Percentiles rank a stretch among this genome's conserved stretches.
Evolutionary conservation across 1,140 invertebrate genomes (phyloP).

Genomic region (Pogonus chalceus): DNA sequence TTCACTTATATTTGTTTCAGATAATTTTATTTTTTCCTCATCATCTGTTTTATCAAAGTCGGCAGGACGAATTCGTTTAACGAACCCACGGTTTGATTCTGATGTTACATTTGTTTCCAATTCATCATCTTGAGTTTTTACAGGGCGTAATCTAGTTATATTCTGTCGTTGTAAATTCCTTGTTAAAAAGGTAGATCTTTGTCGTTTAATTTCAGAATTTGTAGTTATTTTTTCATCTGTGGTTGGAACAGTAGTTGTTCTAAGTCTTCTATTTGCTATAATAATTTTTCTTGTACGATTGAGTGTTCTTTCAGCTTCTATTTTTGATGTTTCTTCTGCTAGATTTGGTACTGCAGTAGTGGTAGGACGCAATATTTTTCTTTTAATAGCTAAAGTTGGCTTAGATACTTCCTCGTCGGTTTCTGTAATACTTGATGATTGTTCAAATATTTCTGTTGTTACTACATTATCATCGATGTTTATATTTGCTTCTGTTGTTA

Average conservation of each 20-base stretch:
- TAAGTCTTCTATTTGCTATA: neutral
- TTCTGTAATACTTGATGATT: no score
- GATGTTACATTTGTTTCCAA: neutral
- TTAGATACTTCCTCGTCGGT: no score
- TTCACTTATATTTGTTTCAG: conserved; percentile 45
- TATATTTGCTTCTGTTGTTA: no score
- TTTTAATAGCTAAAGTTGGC: no score
- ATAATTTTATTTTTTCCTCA: conserved; percentile 43
- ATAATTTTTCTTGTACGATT: conserved; percentile 1
- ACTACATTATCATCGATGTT: no score
- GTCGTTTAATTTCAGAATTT: neutral
- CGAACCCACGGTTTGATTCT: neutral
- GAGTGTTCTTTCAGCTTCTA: neutral
- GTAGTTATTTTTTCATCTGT: conserved; percentile 7
- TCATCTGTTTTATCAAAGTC: conserved; percentile 31
- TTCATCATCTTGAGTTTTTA: neutral
- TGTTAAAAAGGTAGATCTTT: neutral
- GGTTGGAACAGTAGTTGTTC: neutral
- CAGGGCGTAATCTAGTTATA: conserved; percentile 10
- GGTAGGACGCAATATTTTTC: no score
- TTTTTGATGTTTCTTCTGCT: conserved; percentile 1
- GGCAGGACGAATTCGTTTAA: neutral
- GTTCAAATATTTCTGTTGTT: no score
- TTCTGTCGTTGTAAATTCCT: conserved; percentile 9
- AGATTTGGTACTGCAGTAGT: no score